Evolutionary conservation across 2,113 vertebrate genomes (phyloP).

Genomic region (Prinia subflava): DNA sequence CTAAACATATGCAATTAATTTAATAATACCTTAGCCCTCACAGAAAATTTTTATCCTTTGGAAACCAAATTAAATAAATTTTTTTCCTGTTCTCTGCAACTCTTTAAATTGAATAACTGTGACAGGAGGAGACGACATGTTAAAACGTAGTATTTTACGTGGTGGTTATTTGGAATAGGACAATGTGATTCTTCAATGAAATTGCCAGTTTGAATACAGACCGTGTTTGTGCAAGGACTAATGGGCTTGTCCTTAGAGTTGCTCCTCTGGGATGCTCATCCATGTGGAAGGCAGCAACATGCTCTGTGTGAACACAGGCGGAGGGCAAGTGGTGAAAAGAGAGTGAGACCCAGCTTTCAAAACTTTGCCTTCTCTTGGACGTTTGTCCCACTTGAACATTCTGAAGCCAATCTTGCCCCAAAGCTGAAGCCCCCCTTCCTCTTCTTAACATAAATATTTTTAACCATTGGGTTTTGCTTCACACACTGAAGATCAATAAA

Average conservation of each 20-base stretch:
- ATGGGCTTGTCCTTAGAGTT: neutral
- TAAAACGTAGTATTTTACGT: neutral
- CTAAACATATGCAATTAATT: neutral
- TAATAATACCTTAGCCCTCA: neutral
- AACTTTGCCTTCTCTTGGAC: neutral
- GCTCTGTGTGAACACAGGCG: neutral
- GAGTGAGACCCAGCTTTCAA: fast-evolving
- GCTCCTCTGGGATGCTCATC: neutral
- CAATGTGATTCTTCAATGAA: neutral
- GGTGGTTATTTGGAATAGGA: neutral
- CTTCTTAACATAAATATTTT: neutral
- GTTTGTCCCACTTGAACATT: neutral
- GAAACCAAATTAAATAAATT: neutral
- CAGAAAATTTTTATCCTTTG: neutral
- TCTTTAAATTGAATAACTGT: neutral
- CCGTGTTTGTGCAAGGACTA: neutral
- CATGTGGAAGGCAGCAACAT: neutral
- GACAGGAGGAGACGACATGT: neutral
- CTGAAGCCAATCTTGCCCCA: neutral
- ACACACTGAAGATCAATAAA: neutral
- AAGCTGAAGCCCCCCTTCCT: neutral
- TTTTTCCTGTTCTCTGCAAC: neutral
- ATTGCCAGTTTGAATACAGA: neutral
- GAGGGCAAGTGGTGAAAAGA: neutral
- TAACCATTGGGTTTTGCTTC: neutral